Base-by-base conservation (phyloP, 2,888 invertebrate species). In the Melikaiella ostensackeni region DNA sequence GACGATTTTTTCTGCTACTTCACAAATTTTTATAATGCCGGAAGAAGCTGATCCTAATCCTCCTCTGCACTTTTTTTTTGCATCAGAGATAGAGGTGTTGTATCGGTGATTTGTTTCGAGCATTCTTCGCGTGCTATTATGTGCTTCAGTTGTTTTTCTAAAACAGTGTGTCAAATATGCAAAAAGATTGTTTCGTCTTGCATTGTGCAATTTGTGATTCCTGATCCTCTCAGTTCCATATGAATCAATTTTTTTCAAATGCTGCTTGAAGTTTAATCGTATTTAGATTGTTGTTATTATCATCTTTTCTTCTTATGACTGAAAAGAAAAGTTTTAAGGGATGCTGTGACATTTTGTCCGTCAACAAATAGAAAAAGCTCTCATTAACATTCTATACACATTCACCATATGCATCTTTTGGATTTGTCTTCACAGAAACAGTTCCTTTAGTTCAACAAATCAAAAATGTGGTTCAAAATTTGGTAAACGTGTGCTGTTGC, bases 371-470 rank as follows among this genome's bases (percentile, higher is more conserved):
- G 19, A 50, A 35, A 27, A 77, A 74, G 66, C 75, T 77, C n/a
- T n/a, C n/a, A n/a, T n/a, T n/a, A n/a, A n/a, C n/a, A n/a, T n/a
- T n/a, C n/a, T n/a, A n/a, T n/a, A n/a, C n/a, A n/a, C n/a, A n/a
- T n/a, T n/a, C n/a, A n/a, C n/a, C n/a, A n/a, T n/a, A 79, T 77
- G 30, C 64, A 73, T 24, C 9, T 62, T 75, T 79, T 82, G 35
- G 61, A 61, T 21, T 50, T 50, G 75, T 80, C 66, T 73, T 80
- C 83, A n/a, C 78, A 75, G 77, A 76, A 81, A 16, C 62, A 19
- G 55, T 80, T 77, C 57, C 82, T 59, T 0, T 79, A 81, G 62
- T 88, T 88, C 13, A 87, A 64, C n/a, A 87, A 79, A 79, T 87
- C 85, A 77, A 88, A 88, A 8, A 82, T 75, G 61, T 84, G 76